These are phyloP conservation scores for Balearica regulorum DNA, from an alignment of 2,797 vertebrate genomes.

Conservation along the genomic window DNA sequence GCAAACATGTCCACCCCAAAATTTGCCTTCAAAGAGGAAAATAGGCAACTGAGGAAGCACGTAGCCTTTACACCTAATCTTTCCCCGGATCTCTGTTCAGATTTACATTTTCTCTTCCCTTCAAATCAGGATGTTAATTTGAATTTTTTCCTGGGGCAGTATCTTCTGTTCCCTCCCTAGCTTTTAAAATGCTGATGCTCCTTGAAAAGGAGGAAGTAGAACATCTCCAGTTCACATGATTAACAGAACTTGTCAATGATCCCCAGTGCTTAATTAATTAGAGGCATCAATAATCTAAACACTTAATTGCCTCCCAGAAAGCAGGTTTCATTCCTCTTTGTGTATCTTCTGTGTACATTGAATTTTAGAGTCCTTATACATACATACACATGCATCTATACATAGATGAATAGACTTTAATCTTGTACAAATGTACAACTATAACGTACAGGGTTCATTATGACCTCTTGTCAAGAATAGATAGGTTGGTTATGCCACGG, in stretches of 20 bases:
- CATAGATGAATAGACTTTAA: not conserved
- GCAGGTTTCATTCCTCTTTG: not conserved
- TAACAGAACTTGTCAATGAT: not conserved
- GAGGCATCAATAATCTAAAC: not conserved
- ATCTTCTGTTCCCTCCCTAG: not conserved
- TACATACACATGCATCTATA: too few species aligned
- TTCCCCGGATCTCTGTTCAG: not conserved
- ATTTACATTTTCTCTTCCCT: not conserved
- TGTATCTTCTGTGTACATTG: not conserved
- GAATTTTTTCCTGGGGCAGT: not conserved
- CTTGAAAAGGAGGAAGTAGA: not conserved
- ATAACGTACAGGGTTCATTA: not conserved
- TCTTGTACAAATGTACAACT: not conserved
- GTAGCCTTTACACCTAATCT: not conserved
- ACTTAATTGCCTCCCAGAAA: not conserved
- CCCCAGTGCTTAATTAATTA: not conserved
- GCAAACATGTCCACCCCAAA: not conserved
- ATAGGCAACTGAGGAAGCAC: not conserved
- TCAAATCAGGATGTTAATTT: not conserved
- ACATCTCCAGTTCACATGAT: not conserved
- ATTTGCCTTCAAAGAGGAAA: not conserved
- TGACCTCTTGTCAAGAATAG: not conserved
- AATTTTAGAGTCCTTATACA: not conserved
- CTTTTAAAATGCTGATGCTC: not conserved
- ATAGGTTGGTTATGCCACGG: not conserved